These are phyloP conservation scores for Zapus hudsonius DNA, from an alignment of 2,113 vertebrate species.

Conservation along the genomic window DNA sequence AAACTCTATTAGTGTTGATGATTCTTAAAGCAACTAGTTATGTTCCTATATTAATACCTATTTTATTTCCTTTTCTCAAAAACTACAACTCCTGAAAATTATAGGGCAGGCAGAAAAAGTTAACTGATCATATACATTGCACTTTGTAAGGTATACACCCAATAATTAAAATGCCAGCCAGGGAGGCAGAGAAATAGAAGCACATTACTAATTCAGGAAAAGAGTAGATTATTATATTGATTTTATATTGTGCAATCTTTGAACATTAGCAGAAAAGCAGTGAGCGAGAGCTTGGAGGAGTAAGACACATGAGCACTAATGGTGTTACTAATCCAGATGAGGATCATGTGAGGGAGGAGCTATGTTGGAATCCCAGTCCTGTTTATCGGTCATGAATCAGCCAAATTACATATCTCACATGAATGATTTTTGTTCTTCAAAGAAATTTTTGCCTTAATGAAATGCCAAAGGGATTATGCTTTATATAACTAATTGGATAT, in stretches of 20 bases:
- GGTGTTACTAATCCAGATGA: neutral
- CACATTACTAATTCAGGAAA: neutral
- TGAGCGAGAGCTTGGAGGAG: neutral
- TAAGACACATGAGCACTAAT: neutral
- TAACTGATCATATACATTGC: neutral
- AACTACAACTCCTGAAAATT: slow-evolving; percentile 21
- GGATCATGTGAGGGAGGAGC: neutral
- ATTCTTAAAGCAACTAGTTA: neutral
- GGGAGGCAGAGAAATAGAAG: neutral
- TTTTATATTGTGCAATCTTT: neutral
- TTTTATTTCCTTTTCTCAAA: slow-evolving; percentile 33
- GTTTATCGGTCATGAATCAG: neutral
- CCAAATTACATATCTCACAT: neutral
- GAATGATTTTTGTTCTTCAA: neutral
- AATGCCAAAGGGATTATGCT: neutral
- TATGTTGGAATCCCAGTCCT: too few species aligned
- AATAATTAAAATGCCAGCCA: slow-evolving; percentile 7
- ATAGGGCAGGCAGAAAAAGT: slow-evolving; percentile 23
- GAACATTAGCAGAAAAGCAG: neutral
- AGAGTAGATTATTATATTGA: neutral
- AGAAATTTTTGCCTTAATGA: neutral
- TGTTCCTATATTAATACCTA: neutral
- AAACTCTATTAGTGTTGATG: neutral
- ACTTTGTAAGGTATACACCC: neutral
- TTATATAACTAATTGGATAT: neutral